Conservation (phyloP, 2,113 vertebrate genomes). For the Synchiropus splendidus region DNA sequence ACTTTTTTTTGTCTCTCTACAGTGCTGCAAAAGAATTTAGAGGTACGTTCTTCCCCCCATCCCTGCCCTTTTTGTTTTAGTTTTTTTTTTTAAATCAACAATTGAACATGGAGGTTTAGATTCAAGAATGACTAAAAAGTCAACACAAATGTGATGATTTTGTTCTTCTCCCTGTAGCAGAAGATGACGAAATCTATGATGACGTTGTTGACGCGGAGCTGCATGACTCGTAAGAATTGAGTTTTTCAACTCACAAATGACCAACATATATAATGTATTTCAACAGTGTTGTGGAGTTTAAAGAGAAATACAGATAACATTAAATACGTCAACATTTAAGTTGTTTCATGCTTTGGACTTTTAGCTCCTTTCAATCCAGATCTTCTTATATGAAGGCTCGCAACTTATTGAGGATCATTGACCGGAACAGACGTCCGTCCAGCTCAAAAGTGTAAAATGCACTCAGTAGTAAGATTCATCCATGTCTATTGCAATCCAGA, state of each 20-base stretch:
- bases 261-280: neutral
- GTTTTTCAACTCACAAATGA: constrained; percentile 10
- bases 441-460: constrained; percentile 76
- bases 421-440: constrained; percentile 74
- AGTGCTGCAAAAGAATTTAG: constrained; percentile 53
- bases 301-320: neutral
- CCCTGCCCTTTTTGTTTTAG: too few species aligned
- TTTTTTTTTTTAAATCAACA: too few species aligned
- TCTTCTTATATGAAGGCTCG: constrained; percentile 62
- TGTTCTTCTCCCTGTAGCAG: constrained; percentile 53
- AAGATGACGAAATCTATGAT: constrained; percentile 79
- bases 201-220: constrained; percentile 71
- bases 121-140: too few species aligned
- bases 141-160: too few species aligned
- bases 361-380: constrained; percentile 66
- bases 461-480: constrained; percentile 76
- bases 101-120: too few species aligned
- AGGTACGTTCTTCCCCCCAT: constrained; percentile 74
- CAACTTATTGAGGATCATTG: constrained; percentile 79
- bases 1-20: constrained; percentile 28
- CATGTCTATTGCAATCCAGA: too few species aligned
- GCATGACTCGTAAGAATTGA: constrained; percentile 56
- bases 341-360: constrained; percentile 40
- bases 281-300: too few species aligned
- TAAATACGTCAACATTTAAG: neutral